These are phyloP conservation scores for Pemphredon lugubris DNA, from an alignment of 2,888 invertebrate genomes.

Conservation along the genomic window DNA sequence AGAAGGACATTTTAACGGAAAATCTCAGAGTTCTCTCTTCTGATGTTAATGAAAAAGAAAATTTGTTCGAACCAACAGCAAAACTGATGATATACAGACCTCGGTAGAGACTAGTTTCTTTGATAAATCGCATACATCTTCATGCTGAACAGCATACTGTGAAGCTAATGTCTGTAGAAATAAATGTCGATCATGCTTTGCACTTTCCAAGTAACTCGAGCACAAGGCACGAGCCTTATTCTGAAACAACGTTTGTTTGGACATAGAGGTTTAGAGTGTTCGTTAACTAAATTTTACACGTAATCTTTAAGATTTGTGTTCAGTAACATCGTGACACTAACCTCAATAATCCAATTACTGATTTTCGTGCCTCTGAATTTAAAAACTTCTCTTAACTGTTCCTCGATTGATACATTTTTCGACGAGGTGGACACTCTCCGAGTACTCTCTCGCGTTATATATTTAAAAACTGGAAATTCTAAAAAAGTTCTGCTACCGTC, in stretches of 20 bases:
- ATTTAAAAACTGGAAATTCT: not conserved
- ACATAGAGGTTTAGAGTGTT: not conserved
- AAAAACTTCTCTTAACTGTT: slow-evolving; percentile 75
- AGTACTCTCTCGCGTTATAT: not conserved
- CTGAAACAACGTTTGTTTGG: slow-evolving; percentile 70
- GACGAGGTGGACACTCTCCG: not conserved
- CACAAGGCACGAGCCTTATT: slow-evolving; percentile 78
- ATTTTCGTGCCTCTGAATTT: slow-evolving; percentile 74
- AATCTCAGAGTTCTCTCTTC: too few relatives aligned
- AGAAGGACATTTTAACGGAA: not conserved
- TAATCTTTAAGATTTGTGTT: too few relatives aligned
- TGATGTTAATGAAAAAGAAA: too few relatives aligned
- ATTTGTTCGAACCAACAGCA: too few relatives aligned
- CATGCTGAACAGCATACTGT: slow-evolving; percentile 81
- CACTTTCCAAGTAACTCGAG: slow-evolving; percentile 72
- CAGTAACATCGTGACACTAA: slow-evolving; percentile 52
- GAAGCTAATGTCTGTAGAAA: slow-evolving; percentile 80
- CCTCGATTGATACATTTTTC: slow-evolving; percentile 32
- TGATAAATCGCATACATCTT: slow-evolving; percentile 76
- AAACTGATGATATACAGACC: slow-evolving; percentile 67
- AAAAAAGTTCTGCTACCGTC: not conserved
- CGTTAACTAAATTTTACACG: not conserved
- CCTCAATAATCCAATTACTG: slow-evolving; percentile 80
- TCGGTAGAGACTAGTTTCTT: slow-evolving; percentile 73
- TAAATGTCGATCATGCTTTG: slow-evolving; percentile 72